These are phyloP conservation scores for Phrynocephalus guinanensis DNA, from an alignment of 2,797 vertebrate genomes.

Conservation along the genomic window DNA sequence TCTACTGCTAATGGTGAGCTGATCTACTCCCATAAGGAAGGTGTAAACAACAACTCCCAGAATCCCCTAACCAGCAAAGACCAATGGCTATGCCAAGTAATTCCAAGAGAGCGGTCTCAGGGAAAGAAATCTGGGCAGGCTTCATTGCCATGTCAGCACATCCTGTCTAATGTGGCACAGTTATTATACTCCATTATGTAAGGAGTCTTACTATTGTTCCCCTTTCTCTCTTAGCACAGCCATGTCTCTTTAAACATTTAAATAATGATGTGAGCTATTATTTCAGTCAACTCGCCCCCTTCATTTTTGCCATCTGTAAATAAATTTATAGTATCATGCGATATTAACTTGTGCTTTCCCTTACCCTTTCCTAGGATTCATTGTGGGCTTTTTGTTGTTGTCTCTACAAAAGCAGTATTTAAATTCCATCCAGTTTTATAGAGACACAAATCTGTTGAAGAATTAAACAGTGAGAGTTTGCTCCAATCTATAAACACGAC, in stretches of 20 bases:
- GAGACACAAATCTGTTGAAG: constrained; percentile 75
- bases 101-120: too few relatives aligned
- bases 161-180: not conserved
- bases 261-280: constrained; percentile 32
- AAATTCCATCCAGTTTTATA: constrained; percentile 74
- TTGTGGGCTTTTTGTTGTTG: constrained; percentile 62
- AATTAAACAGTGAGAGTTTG: constrained; percentile 76
- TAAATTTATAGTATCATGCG: constrained; percentile 36
- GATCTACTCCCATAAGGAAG: too few relatives aligned
- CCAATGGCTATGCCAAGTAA: too few relatives aligned
- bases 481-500: constrained; percentile 75
- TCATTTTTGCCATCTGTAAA: constrained; percentile 46
- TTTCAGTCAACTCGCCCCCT: constrained; percentile 46
- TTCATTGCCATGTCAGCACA: not conserved
- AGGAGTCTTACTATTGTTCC: not conserved
- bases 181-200: not conserved
- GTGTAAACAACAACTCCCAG: too few relatives aligned
- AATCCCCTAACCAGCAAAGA: too few relatives aligned
- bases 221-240: constrained; percentile 56
- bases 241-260: constrained; percentile 33
- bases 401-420: constrained; percentile 66
- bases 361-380: constrained; percentile 72
- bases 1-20: too few relatives aligned
- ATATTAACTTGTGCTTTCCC: constrained; percentile 59
- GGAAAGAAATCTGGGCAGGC: not conserved